These are phyloP conservation scores for Erethizon dorsatum DNA, from an alignment of 2,797 vertebrate genomes.

Conservation along the genomic window DNA sequence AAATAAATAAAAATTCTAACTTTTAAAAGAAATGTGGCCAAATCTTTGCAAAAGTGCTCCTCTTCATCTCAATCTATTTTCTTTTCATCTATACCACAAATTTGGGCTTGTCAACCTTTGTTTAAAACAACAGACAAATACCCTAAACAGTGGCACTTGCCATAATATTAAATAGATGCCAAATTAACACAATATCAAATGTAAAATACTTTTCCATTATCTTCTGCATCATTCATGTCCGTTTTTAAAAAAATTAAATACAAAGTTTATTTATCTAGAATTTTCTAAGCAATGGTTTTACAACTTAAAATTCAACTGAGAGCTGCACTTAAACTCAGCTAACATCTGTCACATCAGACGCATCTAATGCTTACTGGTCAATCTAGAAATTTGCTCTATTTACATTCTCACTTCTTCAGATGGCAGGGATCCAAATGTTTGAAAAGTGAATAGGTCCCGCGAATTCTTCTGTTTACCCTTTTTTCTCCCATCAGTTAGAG, in stretches of 20 bases:
- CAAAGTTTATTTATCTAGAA: slow-evolving; percentile 2
- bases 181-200: slow-evolving; percentile 37
- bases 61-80: neutral
- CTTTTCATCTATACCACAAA: neutral
- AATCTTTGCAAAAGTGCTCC: slow-evolving; percentile 4
- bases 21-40: slow-evolving; percentile 41
- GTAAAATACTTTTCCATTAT: slow-evolving; percentile 42
- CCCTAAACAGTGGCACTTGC: neutral
- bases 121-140: neutral
- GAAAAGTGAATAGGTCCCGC: neutral
- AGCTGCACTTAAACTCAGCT: slow-evolving; percentile 39
- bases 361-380: slow-evolving; percentile 2
- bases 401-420: slow-evolving; percentile 55
- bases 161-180: neutral
- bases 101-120: neutral
- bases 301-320: slow-evolving; percentile 36
- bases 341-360: slow-evolving; percentile 39
- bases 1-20: slow-evolving; percentile 50
- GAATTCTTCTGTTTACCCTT: slow-evolving; percentile 39
- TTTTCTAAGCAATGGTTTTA: slow-evolving; percentile 49
- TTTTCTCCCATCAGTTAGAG: slow-evolving; percentile 26
- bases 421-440: slow-evolving; percentile 40
- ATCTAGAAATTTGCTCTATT: slow-evolving; percentile 34
- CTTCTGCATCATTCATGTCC: neutral
- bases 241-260: slow-evolving; percentile 55